Conservation (phyloP, 2,113 vertebrate genomes). For the Litocranius walleri region DNA sequence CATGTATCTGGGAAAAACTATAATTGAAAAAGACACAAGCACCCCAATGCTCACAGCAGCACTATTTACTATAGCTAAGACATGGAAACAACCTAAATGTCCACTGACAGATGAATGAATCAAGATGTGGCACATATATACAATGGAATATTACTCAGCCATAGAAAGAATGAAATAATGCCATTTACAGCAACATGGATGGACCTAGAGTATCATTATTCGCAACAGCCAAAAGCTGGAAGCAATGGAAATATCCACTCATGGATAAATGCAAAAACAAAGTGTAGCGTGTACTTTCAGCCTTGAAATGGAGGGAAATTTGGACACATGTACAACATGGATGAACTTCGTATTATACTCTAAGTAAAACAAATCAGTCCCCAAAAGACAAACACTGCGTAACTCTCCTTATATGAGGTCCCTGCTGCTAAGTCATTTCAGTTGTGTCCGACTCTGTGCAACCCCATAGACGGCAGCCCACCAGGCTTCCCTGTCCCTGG, state of each 20-base stretch:
- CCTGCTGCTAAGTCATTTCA: too few relatives aligned
- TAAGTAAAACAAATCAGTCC: neutral
- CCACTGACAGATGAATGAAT: neutral
- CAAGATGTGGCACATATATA: neutral
- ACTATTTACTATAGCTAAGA: neutral
- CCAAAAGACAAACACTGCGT: neutral
- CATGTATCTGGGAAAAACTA: neutral
- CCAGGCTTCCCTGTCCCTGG: too few relatives aligned
- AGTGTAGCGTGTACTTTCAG: rapidly evolving
- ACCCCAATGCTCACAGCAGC: neutral
- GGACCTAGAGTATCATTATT: neutral
- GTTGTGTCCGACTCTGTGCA: too few relatives aligned
- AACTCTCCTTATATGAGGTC: neutral
- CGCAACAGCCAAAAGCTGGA: neutral
- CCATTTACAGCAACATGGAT: neutral
- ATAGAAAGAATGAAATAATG: neutral
- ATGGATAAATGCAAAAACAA: too few relatives aligned
- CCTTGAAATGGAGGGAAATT: too few relatives aligned
- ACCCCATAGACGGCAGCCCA: too few relatives aligned
- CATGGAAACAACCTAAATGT: neutral
- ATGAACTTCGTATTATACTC: neutral
- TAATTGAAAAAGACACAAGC: neutral
- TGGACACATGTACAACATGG: neutral
- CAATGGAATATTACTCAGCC: neutral
- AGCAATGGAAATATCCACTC: rapidly evolving